Base-by-base conservation (phyloP, 1,140 invertebrate species). In the Formica selysi region DNA sequence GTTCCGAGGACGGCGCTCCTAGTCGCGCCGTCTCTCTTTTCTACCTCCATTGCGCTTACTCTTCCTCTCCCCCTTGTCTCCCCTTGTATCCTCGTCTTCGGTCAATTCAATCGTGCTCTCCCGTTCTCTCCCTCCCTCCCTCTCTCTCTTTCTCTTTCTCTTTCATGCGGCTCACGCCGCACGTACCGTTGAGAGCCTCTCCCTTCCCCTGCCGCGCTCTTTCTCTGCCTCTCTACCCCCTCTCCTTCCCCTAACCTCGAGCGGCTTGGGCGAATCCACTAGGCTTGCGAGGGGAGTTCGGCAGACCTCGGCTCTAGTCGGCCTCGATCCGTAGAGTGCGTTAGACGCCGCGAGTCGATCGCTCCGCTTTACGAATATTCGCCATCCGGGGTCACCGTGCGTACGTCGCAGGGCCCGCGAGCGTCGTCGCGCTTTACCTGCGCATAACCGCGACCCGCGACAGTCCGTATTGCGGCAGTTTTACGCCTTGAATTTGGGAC, bases 301-400 rank as follows among this genome's bases (percentile, higher is more conserved):
- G 92, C 91, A 93, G 93, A 92, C 90, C 91, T 93, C 92, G 92
- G 90, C 92, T 93, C 91, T 93, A 95, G 95, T 95, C 93, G 93
- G 93, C 93, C 94, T 94, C 94, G 95, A 95, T 94, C 94, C 93
- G 93, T 91, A 94, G 94, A 95, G 93, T 93, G 92, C 92, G 86
- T 84, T 93, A 91, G 93, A 93, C 93, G 93, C 87, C 84, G 83
- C 32, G 80, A 89, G 87, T 91, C 87, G 86, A 85, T 79, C 88
- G 87, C 88, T 92, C 87, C 84, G 67, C 64, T 89, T 76, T 70
- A 87, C 51, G 48, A 29, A 88, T 76, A 90, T 57, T 81, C 85
- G 78, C 32, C 29, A 87, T 11, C 64, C n/a, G 81, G 26, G 51
- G 19, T 51, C 29, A 7, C 32, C 59, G 81, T 64, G 74, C 32